These are phyloP conservation scores for Pantherophis vulpinus DNA, from an alignment of 2,797 vertebrate species.

Conservation along the genomic window DNA sequence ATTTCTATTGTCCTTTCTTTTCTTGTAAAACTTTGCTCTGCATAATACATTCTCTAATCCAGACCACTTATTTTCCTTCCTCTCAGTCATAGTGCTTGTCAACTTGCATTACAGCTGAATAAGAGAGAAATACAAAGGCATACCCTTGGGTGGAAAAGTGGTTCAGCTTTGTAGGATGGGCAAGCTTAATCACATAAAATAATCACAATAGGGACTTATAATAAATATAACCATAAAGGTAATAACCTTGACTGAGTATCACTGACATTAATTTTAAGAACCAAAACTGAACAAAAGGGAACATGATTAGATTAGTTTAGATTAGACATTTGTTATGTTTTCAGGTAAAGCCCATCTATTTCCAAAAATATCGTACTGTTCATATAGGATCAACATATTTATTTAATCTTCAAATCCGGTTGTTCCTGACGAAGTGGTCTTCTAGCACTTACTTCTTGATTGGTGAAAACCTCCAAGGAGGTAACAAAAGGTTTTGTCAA, in stretches of 20 bases:
- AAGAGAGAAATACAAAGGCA: constrained; percentile 38
- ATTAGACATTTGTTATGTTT: neutral
- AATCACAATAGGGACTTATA: constrained; percentile 28
- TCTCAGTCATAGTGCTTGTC: constrained; percentile 35
- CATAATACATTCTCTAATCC: constrained; percentile 26
- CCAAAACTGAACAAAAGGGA: neutral
- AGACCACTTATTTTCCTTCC: constrained; percentile 28
- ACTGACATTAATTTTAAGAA: neutral
- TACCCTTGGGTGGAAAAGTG: constrained; percentile 40
- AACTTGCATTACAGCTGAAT: constrained; percentile 47
- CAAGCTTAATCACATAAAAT: constrained; percentile 37
- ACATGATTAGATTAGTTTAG: neutral
- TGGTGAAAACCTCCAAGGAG: neutral
- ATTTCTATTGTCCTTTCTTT: neutral
- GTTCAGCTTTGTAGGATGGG: constrained; percentile 23
- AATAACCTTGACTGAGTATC: neutral
- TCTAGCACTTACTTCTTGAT: neutral
- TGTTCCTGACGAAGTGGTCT: neutral
- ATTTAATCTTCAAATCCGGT: neutral
- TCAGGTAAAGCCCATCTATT: neutral
- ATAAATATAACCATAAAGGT: neutral
- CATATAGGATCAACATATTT: neutral
- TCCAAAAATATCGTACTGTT: constrained; percentile 5
- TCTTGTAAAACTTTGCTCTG: neutral
- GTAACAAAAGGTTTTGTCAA: neutral